Conservation (phyloP, 2,888 invertebrate species). For the Drosophila kuntzei region DNA sequence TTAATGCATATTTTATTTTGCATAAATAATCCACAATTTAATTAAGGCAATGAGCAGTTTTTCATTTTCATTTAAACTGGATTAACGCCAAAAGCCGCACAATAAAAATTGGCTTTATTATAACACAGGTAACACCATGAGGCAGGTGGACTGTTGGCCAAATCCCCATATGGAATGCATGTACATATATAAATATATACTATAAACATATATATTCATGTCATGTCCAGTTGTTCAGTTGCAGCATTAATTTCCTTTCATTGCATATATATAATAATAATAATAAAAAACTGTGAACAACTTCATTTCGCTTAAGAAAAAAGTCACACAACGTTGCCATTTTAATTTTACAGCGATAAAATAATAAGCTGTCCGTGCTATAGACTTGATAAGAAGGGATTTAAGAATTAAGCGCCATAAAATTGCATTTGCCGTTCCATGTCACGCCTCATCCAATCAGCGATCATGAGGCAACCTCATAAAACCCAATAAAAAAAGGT, state of each 20-base stretch:
- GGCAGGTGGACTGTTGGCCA: background rate
- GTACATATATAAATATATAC: slow-evolving; percentile 17
- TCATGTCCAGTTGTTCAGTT: slow-evolving; percentile 29
- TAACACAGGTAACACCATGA: slow-evolving; percentile 16
- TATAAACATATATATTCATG: slow-evolving; percentile 27
- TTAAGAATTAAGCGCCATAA: slow-evolving; percentile 80
- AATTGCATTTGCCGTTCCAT: slow-evolving; percentile 71
- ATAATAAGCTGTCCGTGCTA: slow-evolving; percentile 68
- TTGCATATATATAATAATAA: background rate
- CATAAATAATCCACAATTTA: slow-evolving; percentile 78
- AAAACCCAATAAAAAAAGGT: slow-evolving; percentile 34
- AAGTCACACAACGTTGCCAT: slow-evolving; percentile 35
- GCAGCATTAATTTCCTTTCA: slow-evolving; percentile 37
- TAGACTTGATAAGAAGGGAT: slow-evolving; percentile 63
- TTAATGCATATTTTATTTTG: slow-evolving; percentile 63
- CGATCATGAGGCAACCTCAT: slow-evolving; percentile 45
- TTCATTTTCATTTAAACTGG: slow-evolving; percentile 57
- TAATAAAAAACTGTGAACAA: slow-evolving; percentile 9
- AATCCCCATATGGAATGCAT: background rate
- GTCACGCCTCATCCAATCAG: slow-evolving; percentile 45
- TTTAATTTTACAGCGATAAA: slow-evolving; percentile 64
- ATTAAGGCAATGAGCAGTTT: slow-evolving; percentile 67
- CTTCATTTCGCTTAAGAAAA: slow-evolving; percentile 10
- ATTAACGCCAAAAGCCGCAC: slow-evolving; percentile 61
- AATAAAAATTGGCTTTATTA: slow-evolving; percentile 56